Evolutionary conservation across 2,113 vertebrate genomes (phyloP).

Genomic region (Aramus guarauna): DNA sequence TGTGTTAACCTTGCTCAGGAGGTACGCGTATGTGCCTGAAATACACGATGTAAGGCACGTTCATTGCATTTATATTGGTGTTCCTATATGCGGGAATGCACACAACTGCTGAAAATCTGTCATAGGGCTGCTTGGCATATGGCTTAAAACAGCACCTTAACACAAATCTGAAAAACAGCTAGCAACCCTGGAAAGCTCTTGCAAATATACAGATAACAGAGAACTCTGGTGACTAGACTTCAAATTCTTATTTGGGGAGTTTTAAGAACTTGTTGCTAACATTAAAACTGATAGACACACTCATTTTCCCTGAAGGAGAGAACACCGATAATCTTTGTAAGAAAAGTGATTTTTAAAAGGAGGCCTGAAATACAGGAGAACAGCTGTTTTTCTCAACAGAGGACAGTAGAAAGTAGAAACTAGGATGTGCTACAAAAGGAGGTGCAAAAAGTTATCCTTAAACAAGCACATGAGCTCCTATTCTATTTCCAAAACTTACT

Average conservation of each 20-base stretch:
- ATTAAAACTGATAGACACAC: neutral
- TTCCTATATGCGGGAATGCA: neutral
- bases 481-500: neutral
- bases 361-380: neutral
- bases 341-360: neutral
- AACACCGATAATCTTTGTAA: neutral
- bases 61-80: neutral
- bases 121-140: neutral
- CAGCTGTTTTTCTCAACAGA: neutral
- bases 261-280: neutral
- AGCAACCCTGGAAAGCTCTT: neutral
- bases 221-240: neutral
- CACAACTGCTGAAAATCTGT: neutral
- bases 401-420: neutral
- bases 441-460: neutral
- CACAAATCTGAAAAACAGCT: neutral
- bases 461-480: neutral
- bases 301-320: neutral
- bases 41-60: rapidly evolving
- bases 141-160: neutral
- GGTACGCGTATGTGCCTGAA: neutral
- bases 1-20: neutral
- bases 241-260: neutral
- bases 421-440: neutral
- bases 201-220: neutral